Base-by-base conservation (phyloP, 2,888 invertebrate genomes). In the Neuroscelio doddi region DNA sequence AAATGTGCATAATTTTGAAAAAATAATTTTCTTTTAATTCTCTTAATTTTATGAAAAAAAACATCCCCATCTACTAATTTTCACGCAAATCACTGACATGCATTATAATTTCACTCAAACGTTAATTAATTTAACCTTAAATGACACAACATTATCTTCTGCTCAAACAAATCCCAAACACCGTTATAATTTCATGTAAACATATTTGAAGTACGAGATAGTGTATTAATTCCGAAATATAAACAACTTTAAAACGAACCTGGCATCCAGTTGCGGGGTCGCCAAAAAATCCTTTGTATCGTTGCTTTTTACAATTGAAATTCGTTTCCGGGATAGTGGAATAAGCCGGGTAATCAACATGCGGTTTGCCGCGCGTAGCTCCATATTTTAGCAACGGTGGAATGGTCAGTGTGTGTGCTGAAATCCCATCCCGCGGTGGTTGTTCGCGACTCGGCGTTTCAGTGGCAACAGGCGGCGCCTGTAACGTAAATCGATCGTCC, bases 211-310 rank as follows among this genome's bases (percentile, higher is more conserved):
- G n/a, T n/a, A n/a, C n/a, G n/a, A n/a, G n/a, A n/a, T n/a, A n/a
- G n/a, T n/a, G n/a, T n/a, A n/a, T n/a, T n/a, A n/a, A n/a, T n/a
- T n/a, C n/a, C 21, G 21, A 5, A 21, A 21, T n/a, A 21, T 21
- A 21, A 21, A 5, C 5, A 5, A 21, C 5, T 21, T 21, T 21
- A 21, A 5, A 21, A 21, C 36, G 2, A 84, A 92, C 93, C 88
- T 95, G 95, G 80, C 95, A 95, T 74, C 91, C 89, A 3, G 95
- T 93, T 73, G 93, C 92, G 8, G 94, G 92, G 85, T 95, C 95
- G 1, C 94, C 95, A 76, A 95, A 95, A 86, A 95, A 95, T 59
- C 95, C 95, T 78, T 95, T 95, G 84, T 95, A 95, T 16, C 95
- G 87, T 80, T 95, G 95, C 62, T 92, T 89, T 75, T 93, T 92